phyloP scores from a whole-genome alignment of 2,888 invertebrate species.

The Lacanobia oleracea region DNA sequence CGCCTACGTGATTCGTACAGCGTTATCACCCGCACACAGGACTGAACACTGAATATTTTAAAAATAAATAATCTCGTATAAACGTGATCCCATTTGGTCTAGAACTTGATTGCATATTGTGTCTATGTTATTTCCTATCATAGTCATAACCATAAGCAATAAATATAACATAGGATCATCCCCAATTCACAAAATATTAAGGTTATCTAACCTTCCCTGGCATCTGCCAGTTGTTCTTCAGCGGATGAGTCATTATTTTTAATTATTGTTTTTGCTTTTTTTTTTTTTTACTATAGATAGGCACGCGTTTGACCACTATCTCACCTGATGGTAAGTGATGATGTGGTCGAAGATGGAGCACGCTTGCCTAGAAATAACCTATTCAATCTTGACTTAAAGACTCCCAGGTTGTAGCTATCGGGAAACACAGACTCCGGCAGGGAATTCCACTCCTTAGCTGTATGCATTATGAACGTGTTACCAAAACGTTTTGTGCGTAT shows the following conservation, averaged over 20 bases:
- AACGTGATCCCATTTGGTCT: slow-evolving; percentile 21
- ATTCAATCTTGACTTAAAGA: too few species aligned
- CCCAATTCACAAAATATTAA: not conserved
- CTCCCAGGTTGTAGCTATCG: too few species aligned
- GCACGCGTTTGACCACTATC: too few species aligned
- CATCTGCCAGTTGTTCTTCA: not conserved
- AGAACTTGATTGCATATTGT: slow-evolving; percentile 11
- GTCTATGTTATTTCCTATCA: slow-evolving; percentile 1
- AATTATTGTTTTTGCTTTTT: not conserved
- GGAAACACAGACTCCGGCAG: too few species aligned
- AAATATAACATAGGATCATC: not conserved
- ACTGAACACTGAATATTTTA: slow-evolving; percentile 15
- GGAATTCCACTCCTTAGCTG: too few species aligned
- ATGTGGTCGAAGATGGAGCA: too few species aligned
- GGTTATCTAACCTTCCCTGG: too few species aligned
- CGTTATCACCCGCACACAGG: slow-evolving; percentile 58
- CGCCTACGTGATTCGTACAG: slow-evolving; percentile 47
- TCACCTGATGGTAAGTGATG: too few species aligned
- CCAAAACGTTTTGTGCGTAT: too few species aligned
- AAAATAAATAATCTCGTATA: not conserved
- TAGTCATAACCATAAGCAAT: not conserved
- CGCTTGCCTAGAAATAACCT: too few species aligned
- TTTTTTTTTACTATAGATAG: too few species aligned
- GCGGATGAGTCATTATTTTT: not conserved
- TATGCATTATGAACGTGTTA: too few species aligned